Evolutionary conservation across 2,113 vertebrate genomes (phyloP), one percentile per base, ranked within the genome.

Genomic region (Chunga burmeisteri): DNA sequence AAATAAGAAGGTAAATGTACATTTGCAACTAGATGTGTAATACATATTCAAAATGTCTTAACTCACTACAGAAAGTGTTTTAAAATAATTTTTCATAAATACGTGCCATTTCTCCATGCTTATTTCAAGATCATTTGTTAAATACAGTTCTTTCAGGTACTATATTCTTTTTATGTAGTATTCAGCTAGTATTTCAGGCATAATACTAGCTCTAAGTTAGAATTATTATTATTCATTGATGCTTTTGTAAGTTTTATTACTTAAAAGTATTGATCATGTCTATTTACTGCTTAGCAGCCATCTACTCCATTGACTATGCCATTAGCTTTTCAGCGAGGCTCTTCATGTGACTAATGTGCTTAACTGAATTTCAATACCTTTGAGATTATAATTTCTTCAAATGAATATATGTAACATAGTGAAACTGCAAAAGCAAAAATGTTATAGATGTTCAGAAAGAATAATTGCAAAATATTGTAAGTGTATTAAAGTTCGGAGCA

Each of bases 1-100:
- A 38, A 77, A 18, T 63, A 86, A 94, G 83, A 89, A 95, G 96
- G 96, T 96, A 97, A 79, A 40, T 27, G 17, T 67, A 36, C 63
- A 47, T 61, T 52, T 94, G 32, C 9, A 52, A 19, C 7, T 71
- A 56, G 47, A 59, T 13, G 74, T 74, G 70, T 68, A 62, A 81
- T 84, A 29, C 4, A 9, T 71, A 32, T 34, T 84, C 9, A 61
- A 61, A 82, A 68, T 86, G 7, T 66, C 12, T 47, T 72, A 4
- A 8, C 7, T 81, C 2, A 6, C 36, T 26, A 17, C 5, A 61
- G 12, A 50, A 94, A 83, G 5, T 21, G 7, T 23, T 66, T 61
- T 21, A 2, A 62, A 92, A 77, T 62, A 46, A 0, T 32, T 56
- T 77, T 85, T 90, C 14, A 10, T 84, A 67, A 52, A 30, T 34